Evolutionary conservation across 2,888 invertebrate genomes (phyloP).

Genomic region (Drosophila stalkeri): DNA sequence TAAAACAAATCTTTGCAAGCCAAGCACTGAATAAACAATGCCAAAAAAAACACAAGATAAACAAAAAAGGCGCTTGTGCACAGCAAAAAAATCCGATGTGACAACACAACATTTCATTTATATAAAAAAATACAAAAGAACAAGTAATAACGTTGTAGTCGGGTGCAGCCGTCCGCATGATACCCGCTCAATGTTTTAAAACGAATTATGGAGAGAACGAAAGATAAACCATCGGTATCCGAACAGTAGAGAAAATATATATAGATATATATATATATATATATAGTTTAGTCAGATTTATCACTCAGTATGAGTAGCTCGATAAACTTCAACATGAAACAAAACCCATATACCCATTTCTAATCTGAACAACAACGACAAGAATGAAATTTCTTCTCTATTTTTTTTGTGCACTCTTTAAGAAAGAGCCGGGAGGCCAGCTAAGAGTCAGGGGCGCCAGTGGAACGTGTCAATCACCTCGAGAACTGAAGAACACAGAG

Average conservation of each 20-base stretch:
- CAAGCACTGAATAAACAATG: constrained; percentile 69
- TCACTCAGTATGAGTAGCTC: neutral
- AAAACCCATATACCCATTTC: neutral
- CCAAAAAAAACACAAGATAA: constrained; percentile 66
- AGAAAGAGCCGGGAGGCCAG: constrained; percentile 29
- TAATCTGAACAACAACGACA: neutral
- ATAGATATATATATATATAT: no score
- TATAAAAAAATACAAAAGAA: constrained; percentile 33
- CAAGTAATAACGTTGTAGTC: neutral
- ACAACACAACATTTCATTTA: constrained; percentile 60
- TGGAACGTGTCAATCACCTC: constrained; percentile 77
- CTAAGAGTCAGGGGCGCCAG: constrained; percentile 74
- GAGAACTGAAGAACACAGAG: constrained; percentile 46
- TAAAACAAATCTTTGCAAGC: constrained; percentile 61
- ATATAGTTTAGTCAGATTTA: neutral
- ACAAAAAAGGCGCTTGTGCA: constrained; percentile 69
- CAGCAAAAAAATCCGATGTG: constrained; percentile 57
- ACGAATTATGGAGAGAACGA: no score
- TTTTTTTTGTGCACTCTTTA: constrained; percentile 13
- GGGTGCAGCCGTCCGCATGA: neutral
- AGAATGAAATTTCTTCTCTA: constrained; percentile 18
- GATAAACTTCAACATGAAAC: neutral
- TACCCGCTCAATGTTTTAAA: neutral
- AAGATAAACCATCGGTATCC: no score
- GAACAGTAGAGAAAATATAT: no score